Percentiles rank a stretch among this genome's conserved stretches.
Conservation (phyloP, 2,888 invertebrate genomes). For the Orthosia incerta region DNA sequence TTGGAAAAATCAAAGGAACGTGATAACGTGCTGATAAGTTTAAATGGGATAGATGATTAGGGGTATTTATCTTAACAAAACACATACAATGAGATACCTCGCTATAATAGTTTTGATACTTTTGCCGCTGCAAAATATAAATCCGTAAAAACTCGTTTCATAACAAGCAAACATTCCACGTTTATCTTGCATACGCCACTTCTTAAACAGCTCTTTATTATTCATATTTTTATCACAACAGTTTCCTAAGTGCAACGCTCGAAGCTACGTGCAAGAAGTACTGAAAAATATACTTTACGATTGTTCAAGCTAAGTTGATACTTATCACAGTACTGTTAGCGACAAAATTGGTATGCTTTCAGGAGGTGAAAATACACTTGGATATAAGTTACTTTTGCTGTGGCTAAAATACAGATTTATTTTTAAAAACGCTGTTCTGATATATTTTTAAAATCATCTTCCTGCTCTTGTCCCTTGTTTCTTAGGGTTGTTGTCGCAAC, state of each 20-base stretch:
- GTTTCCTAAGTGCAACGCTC: conserved; percentile 55
- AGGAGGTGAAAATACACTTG: background rate
- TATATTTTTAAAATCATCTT: too few species aligned
- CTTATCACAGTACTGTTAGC: conserved; percentile 43
- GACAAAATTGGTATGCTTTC: conserved; percentile 30
- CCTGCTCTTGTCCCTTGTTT: too few species aligned
- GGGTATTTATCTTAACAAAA: background rate
- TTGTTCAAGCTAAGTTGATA: conserved; percentile 48
- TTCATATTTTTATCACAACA: conserved; percentile 60
- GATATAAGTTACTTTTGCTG: background rate
- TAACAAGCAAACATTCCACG: conserved; percentile 21
- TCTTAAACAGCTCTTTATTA: conserved; percentile 52
- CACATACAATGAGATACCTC: background rate
- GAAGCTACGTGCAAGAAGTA: conserved; percentile 42
- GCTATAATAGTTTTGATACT: background rate
- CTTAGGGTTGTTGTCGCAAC: too few species aligned
- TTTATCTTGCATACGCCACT: conserved; percentile 48
- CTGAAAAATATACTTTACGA: conserved; percentile 58
- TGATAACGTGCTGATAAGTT: too few species aligned
- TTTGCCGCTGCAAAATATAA: conserved; percentile 5
- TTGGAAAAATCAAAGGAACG: too few species aligned
- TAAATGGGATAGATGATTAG: background rate
- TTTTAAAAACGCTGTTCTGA: too few species aligned
- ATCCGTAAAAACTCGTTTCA: background rate
- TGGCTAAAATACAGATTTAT: too few species aligned